A percentile compares a stretch with the other conserved stretches of the same genome.
Evolutionary conservation across 2,888 invertebrate species (phyloP).

Genomic region (Zygogramma bicolorata): DNA sequence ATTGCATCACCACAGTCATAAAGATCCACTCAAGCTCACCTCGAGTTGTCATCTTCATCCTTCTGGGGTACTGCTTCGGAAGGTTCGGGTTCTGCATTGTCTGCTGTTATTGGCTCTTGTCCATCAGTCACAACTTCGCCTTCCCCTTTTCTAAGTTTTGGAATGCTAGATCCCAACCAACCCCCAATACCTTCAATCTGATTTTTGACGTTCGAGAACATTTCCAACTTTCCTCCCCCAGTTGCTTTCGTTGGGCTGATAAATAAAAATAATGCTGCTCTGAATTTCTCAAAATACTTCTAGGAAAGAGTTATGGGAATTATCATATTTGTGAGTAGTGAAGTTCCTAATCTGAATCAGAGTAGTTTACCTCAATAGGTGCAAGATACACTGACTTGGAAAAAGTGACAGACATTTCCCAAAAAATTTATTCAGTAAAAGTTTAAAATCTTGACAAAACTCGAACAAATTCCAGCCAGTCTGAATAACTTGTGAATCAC

Average conservation of each 20-base stretch:
- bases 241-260: constrained; percentile 76
- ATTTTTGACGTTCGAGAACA: constrained; percentile 88
- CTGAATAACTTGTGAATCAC: background rate
- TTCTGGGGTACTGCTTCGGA: constrained; percentile 63
- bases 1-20: constrained; percentile 2
- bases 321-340: background rate
- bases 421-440: background rate
- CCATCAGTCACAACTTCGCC: constrained; percentile 61
- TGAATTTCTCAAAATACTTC: background rate
- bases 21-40: constrained; percentile 68
- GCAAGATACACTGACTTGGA: too few species aligned
- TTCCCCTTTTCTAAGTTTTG: constrained; percentile 80
- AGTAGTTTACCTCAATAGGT: too few species aligned
- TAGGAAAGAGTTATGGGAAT: background rate
- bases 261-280: constrained; percentile 43
- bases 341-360: too few species aligned
- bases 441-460: too few species aligned
- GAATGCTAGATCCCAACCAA: constrained; percentile 78
- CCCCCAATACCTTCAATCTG: constrained; percentile 90
- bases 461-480: too few species aligned
- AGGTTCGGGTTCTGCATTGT: constrained; percentile 66
- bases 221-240: constrained; percentile 75
- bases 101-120: constrained; percentile 62
- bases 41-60: constrained; percentile 91
- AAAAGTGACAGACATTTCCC: background rate